phyloP scores from a whole-genome alignment of 2,888 invertebrate species.

The Platypus cylindrus region DNA sequence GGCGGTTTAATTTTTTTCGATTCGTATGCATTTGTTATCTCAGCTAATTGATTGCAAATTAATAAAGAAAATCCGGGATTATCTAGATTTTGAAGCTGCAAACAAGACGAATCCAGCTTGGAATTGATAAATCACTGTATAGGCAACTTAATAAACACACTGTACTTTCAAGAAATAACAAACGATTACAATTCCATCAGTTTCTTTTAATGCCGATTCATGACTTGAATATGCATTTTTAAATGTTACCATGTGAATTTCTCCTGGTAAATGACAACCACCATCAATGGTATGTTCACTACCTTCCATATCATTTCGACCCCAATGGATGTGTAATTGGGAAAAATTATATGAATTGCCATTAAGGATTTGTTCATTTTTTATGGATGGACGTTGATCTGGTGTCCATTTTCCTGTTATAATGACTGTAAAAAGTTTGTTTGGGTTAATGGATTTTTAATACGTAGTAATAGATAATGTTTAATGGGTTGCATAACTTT shows the following conservation, averaged over 20 bases:
- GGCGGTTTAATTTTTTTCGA: slow-evolving; percentile 38
- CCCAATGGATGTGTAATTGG: slow-evolving; percentile 62
- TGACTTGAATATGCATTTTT: slow-evolving; percentile 48
- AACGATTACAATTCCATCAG: slow-evolving; percentile 43
- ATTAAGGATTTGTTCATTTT: slow-evolving; percentile 45
- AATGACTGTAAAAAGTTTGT: slow-evolving; percentile 35
- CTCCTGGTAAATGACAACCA: slow-evolving; percentile 39
- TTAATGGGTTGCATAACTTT: too few species aligned
- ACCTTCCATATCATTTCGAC: slow-evolving; percentile 45
- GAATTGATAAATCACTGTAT: background rate
- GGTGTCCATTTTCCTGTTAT: slow-evolving; percentile 50
- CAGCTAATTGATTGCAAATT: slow-evolving; percentile 39
- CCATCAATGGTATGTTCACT: slow-evolving; percentile 53
- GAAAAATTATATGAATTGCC: slow-evolving; percentile 49
- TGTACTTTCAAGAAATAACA: slow-evolving; percentile 43
- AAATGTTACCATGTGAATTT: slow-evolving; percentile 51
- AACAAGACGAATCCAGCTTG: slow-evolving; percentile 2
- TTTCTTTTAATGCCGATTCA: slow-evolving; percentile 44
- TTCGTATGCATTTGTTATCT: slow-evolving; percentile 40
- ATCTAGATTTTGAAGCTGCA: slow-evolving; percentile 39
- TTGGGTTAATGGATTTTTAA: too few species aligned
- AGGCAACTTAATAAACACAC: too few species aligned
- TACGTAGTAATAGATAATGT: too few species aligned
- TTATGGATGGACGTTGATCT: slow-evolving; percentile 45
- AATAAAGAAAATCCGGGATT: slow-evolving; percentile 36